Conservation (phyloP, 2,888 invertebrate genomes). For the Clostera curtula region DNA sequence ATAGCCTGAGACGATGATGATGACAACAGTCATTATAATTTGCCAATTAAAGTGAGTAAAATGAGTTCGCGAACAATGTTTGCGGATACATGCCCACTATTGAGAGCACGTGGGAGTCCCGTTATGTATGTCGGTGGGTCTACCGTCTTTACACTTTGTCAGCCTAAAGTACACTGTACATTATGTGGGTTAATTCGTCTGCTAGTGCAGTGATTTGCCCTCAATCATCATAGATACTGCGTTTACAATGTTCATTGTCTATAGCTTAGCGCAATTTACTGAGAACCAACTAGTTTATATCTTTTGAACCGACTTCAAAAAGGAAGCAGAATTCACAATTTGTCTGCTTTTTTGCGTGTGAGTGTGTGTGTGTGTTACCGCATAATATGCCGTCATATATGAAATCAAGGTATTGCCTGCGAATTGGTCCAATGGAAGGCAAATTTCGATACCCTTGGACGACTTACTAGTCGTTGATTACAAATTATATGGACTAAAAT, state of each 20-base stretch:
- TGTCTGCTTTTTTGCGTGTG: too few relatives aligned
- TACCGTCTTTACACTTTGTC: constrained; percentile 14
- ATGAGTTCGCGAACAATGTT: constrained; percentile 28
- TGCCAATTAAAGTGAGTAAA: constrained; percentile 16
- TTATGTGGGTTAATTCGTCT: constrained; percentile 31
- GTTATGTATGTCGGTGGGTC: constrained; percentile 23
- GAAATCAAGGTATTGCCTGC: too few relatives aligned
- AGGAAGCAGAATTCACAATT: too few relatives aligned
- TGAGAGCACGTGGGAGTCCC: constrained; percentile 31
- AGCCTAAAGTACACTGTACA: constrained; percentile 17
- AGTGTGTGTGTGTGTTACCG: too few relatives aligned
- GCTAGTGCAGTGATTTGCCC: constrained; percentile 20
- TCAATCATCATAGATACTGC: constrained; percentile 25
- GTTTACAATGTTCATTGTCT: constrained; percentile 24
- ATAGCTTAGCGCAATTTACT: constrained; percentile 16
- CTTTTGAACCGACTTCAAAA: constrained; percentile 30
- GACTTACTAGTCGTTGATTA: too few relatives aligned
- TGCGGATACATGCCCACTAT: constrained; percentile 32
- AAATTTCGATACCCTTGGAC: too few relatives aligned
- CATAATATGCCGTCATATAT: too few relatives aligned
- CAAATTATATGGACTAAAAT: too few relatives aligned
- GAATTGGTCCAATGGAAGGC: too few relatives aligned
- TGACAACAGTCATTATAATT: constrained; percentile 12
- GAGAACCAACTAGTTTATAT: constrained; percentile 27
- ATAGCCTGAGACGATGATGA: too few relatives aligned